A percentile compares a stretch with the other conserved stretches of the same genome.
Evolutionary conservation across 2,113 vertebrate species (phyloP).

Genomic region (Triplophysa tibetana): DNA sequence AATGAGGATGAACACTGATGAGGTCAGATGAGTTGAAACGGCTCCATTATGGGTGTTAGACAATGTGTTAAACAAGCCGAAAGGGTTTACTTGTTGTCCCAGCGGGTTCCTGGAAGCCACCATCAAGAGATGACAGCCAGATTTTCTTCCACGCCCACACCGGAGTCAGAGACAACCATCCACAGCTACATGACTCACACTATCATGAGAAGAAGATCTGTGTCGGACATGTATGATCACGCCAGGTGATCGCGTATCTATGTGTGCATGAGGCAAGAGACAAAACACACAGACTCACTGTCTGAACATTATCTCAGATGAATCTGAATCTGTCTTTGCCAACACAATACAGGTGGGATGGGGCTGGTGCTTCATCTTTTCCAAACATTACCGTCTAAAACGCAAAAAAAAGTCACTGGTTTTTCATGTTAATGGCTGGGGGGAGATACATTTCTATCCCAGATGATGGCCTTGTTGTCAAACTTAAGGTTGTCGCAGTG

Average conservation of each 20-base stretch:
- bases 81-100: background rate
- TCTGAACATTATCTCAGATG: background rate
- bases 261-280: constrained; percentile 12
- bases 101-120: background rate
- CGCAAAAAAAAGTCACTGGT: background rate
- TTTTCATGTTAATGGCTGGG: background rate
- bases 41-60: too few relatives aligned
- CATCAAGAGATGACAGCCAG: background rate
- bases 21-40: too few relatives aligned
- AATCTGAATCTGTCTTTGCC: background rate
- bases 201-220: background rate
- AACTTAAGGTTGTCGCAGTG: too few relatives aligned
- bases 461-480: too few relatives aligned
- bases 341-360: background rate
- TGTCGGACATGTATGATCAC: constrained; percentile 14
- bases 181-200: background rate
- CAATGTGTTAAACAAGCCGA: too few relatives aligned
- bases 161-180: background rate
- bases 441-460: background rate
- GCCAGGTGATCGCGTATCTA: background rate
- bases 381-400: background rate
- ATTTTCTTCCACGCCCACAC: background rate
- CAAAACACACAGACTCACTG: constrained; percentile 34
- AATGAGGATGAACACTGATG: too few relatives aligned
- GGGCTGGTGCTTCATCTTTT: background rate